Conservation (phyloP, 2,888 invertebrate species). For the Byasa hedistus region DNA sequence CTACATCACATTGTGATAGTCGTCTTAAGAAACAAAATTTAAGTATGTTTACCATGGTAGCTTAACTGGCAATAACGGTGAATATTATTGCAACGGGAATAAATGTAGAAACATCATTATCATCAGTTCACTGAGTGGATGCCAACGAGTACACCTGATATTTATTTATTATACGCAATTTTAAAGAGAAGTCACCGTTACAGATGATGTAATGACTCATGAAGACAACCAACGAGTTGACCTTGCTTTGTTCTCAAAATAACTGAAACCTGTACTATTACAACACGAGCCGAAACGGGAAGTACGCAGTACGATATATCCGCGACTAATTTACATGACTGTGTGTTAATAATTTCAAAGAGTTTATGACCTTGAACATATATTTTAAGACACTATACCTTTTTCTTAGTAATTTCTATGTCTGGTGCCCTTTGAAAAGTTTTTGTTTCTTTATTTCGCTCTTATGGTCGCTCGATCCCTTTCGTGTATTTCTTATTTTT, state of each 20-base stretch:
- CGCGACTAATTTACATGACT: neutral
- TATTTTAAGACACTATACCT: neutral
- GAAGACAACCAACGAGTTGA: neutral
- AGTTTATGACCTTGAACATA: neutral
- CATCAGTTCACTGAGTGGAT: no score
- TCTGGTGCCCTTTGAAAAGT: no score
- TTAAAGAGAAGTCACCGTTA: neutral
- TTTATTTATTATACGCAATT: neutral
- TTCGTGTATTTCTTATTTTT: neutral
- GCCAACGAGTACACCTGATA: no score
- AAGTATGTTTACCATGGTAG: no score
- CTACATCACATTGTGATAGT: no score
- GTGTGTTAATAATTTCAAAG: neutral
- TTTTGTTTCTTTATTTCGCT: no score
- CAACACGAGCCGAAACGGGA: constrained; percentile 4
- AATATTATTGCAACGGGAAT: no score
- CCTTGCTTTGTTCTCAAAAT: constrained; percentile 10
- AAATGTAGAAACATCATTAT: no score
- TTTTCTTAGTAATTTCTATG: no score
- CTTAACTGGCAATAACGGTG: no score
- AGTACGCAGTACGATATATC: neutral
- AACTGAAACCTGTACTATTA: constrained; percentile 1
- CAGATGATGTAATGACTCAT: neutral
- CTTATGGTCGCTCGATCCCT: no score
- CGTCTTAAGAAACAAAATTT: no score